Base-by-base conservation (phyloP, 2,888 invertebrate genomes). In the Zaprionus lineosus region DNA sequence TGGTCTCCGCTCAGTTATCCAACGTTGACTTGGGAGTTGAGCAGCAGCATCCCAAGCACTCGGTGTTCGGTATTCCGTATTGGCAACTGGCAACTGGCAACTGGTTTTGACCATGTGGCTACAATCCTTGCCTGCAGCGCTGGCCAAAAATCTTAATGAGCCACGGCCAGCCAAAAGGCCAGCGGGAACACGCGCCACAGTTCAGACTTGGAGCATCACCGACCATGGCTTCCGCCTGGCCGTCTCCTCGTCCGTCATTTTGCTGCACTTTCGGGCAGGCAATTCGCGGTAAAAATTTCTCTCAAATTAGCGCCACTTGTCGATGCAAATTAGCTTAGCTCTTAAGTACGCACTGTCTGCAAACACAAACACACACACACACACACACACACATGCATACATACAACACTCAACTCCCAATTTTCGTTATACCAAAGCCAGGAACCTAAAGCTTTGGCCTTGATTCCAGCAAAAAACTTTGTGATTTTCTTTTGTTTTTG, bases 281-380 rank as follows among this genome's bases (percentile, higher is more conserved):
- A 63, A 9, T 61, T 63, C 44, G 50, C 26, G 37, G 52, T 16
- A 36, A 46, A 70, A 62, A 58, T 84, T 77, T 82, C 85, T 74
- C 78, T 59, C 83, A 62, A 67, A 82, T 84, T 79, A 82, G 36
- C 78, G 74, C 79, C 78, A 78, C 57, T 82, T 78, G 55, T 52
- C 52, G 50, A 82, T 71, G 71, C 83, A 82, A 84, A 79, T 79
- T 82, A 62, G 68, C 60, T 61, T 55, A 62, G 60, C 52, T 65
- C 59, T 66, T 34, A 28, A 57, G 39, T 55, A 78, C 78, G 84
- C 84, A 84, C 63, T 43, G 53, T 48, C 39, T 50, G 47, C 50
- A n/a, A n/a, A n/a, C n/a, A n/a, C n/a, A n/a, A n/a, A n/a, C n/a
- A n/a, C n/a, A n/a, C n/a, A n/a, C n/a, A n/a, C n/a, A n/a, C n/a